These are phyloP conservation scores for Apodemia arnacis DNA, from an alignment of 2,888 invertebrate species.

Conservation along the genomic window DNA sequence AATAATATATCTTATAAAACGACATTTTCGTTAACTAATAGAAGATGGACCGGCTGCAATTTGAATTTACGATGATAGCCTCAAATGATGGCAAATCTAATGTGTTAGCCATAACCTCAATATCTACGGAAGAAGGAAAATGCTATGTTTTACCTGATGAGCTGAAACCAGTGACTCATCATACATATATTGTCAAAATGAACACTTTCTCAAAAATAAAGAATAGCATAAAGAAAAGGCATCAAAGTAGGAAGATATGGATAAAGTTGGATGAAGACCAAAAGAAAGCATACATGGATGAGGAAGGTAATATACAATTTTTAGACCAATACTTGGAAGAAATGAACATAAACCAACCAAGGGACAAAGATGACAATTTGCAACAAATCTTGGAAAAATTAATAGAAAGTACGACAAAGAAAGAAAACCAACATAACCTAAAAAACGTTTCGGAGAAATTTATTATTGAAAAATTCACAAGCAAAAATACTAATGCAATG, in stretches of 20 bases:
- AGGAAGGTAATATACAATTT: background rate
- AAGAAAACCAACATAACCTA: constrained; percentile 25
- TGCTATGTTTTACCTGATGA: background rate
- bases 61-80: constrained; percentile 16
- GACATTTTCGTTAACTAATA: too few species aligned
- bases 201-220: constrained; percentile 22
- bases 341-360: background rate
- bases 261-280: too few species aligned
- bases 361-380: constrained; percentile 31
- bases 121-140: constrained; percentile 20
- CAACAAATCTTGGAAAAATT: constrained; percentile 36
- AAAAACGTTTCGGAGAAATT: too few species aligned
- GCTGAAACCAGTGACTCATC: background rate
- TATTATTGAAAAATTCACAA: constrained; percentile 7
- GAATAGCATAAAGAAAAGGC: constrained; percentile 16
- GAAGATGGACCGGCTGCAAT: too few species aligned
- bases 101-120: constrained; percentile 26
- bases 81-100: constrained; percentile 31
- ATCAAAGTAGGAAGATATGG: too few species aligned
- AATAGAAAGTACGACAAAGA: constrained; percentile 30
- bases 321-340: constrained; percentile 14
- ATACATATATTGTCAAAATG: constrained; percentile 16
- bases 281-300: too few species aligned
- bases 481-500: constrained; percentile 16
- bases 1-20: too few species aligned